These are phyloP conservation scores for Sus cebifrons DNA, from an alignment of 2,797 vertebrate species.

Conservation along the genomic window DNA sequence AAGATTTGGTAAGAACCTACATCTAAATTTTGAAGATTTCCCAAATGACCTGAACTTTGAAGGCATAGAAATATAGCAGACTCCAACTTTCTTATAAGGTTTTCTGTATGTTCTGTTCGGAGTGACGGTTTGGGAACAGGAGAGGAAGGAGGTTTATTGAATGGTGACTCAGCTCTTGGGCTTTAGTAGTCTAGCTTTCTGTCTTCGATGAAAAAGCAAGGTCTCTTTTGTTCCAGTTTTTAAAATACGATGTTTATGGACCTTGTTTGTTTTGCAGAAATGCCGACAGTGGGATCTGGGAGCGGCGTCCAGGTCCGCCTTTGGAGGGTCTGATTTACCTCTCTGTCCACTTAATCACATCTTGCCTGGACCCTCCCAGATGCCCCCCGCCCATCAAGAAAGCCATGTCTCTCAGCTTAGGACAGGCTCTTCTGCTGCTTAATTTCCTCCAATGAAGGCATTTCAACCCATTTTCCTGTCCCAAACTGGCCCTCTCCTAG, in stretches of 20 bases:
- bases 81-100: conserved; percentile 7
- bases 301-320: background rate
- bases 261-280: conserved; percentile 62
- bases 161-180: background rate
- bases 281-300: background rate
- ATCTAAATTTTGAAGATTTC: conserved; percentile 48
- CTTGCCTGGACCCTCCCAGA: background rate
- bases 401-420: conserved; percentile 40
- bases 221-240: background rate
- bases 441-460: conserved; percentile 58
- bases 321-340: background rate
- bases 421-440: conserved; percentile 83
- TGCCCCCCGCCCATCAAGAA: background rate
- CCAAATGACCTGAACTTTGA: background rate
- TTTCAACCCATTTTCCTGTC: conserved; percentile 80
- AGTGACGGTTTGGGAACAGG: background rate
- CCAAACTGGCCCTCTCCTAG: conserved; percentile 73
- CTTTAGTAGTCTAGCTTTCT: background rate
- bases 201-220: conserved; percentile 59
- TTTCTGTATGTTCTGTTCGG: background rate
- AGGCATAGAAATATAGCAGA: background rate
- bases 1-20: background rate
- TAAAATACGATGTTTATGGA: background rate
- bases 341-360: background rate
- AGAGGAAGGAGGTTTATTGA: background rate